Conservation (phyloP, 2,113 vertebrate species). For the Pelecanoides urinatrix region DNA sequence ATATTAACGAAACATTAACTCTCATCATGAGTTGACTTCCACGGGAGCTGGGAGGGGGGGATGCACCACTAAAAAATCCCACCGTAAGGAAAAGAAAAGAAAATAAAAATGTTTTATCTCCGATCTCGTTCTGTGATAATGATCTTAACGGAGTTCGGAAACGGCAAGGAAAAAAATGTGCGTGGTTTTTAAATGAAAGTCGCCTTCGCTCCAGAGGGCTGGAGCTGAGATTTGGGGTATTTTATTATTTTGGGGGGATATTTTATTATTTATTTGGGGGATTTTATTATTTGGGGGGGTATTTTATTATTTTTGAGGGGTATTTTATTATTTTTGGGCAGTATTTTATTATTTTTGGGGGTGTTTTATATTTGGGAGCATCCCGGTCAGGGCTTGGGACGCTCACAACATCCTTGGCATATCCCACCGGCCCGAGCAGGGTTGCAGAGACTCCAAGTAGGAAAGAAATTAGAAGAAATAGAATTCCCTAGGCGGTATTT, state of each 20-base stretch:
- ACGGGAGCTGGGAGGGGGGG: background rate
- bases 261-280: background rate
- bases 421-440: background rate
- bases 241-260: background rate
- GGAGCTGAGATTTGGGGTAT: background rate
- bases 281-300: background rate
- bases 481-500: rapidly evolving
- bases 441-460: rapidly evolving
- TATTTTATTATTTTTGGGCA: no score
- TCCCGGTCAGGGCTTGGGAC: background rate
- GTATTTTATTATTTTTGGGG: background rate
- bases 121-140: constrained; percentile 1
- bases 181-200: constrained; percentile 32
- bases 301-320: background rate
- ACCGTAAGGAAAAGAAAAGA: background rate
- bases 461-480: rapidly evolving
- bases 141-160: background rate
- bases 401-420: background rate
- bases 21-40: background rate
- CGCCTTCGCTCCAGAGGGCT: background rate
- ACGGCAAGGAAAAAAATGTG: background rate
- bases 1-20: constrained; percentile 50
- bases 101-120: constrained; percentile 40
- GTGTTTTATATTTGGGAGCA: rapidly evolving
- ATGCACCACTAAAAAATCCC: background rate